Conservation (phyloP, 2,113 vertebrate species). For the Amia ocellicauda region DNA sequence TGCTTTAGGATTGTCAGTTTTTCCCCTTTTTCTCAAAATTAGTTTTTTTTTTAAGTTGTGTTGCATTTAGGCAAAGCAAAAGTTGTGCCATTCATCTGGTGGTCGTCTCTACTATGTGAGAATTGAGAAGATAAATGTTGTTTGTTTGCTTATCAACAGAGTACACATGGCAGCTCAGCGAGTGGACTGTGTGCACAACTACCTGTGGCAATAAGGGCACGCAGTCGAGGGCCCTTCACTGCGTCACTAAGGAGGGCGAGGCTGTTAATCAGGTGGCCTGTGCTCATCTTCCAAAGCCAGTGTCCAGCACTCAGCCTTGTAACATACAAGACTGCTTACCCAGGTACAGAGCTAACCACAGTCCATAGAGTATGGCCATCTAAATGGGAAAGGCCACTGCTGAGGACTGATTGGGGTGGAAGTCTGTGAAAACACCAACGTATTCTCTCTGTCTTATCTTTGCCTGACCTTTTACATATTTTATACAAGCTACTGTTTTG, state of each 20-base stretch:
- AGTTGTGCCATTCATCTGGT: too few species aligned
- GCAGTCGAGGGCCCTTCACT: slow-evolving; percentile 56
- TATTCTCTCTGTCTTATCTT: too few species aligned
- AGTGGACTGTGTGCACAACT: slow-evolving; percentile 76
- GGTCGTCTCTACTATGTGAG: too few species aligned
- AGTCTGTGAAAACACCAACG: too few species aligned
- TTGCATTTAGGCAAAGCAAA: too few species aligned
- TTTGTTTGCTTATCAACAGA: slow-evolving; percentile 50
- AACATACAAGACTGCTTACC: slow-evolving; percentile 73
- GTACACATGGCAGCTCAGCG: slow-evolving; percentile 66
- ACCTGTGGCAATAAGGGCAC: slow-evolving; percentile 75
- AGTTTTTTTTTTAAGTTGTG: too few species aligned
- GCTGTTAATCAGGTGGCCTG: slow-evolving; percentile 62
- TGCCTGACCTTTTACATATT: too few species aligned
- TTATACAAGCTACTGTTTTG: too few species aligned
- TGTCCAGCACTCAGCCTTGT: slow-evolving; percentile 56
- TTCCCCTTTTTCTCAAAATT: too few species aligned
- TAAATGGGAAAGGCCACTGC: slow-evolving; percentile 9
- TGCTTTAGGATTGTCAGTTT: too few species aligned
- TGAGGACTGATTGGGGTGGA: not conserved
- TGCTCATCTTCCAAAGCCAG: slow-evolving; percentile 60
- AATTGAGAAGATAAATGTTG: too few species aligned
- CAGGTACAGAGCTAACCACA: slow-evolving; percentile 58
- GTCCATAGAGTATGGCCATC: too few species aligned
- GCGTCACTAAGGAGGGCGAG: slow-evolving; percentile 48